phyloP scores from a whole-genome alignment of 2,888 invertebrate species.

The Plemyria rubiginata region DNA sequence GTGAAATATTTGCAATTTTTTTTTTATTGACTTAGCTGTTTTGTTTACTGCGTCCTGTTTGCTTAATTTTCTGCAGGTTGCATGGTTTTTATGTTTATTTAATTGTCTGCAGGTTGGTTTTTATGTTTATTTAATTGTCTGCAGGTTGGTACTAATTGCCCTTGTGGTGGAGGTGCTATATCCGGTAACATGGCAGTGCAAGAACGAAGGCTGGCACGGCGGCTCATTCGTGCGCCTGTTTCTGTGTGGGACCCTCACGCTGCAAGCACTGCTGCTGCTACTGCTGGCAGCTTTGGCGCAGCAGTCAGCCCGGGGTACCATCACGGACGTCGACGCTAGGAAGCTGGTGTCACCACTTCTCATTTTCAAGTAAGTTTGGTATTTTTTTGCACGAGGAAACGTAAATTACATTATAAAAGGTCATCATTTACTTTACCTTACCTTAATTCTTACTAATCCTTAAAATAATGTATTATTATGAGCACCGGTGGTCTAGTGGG shows the following conservation, averaged over 20 bases:
- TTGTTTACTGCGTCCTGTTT: no score
- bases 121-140: constrained; percentile 33
- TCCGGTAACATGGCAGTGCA: constrained; percentile 88
- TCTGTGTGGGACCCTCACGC: constrained; percentile 88
- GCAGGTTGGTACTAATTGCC: constrained; percentile 88
- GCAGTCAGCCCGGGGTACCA: constrained; percentile 91
- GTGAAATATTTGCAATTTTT: no score
- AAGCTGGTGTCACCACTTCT: constrained; percentile 89
- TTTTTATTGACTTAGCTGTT: no score
- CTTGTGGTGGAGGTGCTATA: constrained; percentile 87
- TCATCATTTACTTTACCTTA: no score
- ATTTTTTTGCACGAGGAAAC: no score
- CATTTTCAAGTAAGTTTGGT: constrained; percentile 87
- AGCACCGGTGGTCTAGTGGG: no score
- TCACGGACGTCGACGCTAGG: constrained; percentile 89
- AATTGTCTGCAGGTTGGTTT: no score
- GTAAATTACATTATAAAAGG: no score
- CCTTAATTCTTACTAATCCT: no score
- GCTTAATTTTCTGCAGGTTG: no score
- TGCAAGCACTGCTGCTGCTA: constrained; percentile 87
- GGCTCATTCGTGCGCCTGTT: constrained; percentile 90
- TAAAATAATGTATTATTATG: no score
- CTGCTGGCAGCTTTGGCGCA: constrained; percentile 87
- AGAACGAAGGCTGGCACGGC: constrained; percentile 88
- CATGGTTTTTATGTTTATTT: no score